Conservation (phyloP, 2,888 invertebrate genomes). For the Eulithis prunata region DNA sequence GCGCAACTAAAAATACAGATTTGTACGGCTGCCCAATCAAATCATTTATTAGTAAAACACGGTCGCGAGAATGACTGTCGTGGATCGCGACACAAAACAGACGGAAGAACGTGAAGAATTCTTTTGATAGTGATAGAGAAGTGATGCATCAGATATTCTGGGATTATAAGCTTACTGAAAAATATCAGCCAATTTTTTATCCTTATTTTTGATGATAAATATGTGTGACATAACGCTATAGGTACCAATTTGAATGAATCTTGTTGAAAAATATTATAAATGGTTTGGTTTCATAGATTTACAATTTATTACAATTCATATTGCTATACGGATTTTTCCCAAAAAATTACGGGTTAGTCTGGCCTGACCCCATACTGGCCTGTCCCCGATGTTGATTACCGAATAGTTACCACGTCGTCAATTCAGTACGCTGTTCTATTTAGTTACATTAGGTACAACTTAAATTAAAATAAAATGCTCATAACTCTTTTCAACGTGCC, state of each 20-base stretch:
- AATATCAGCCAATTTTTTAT: background rate
- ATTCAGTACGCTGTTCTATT: background rate
- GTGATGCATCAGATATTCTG: conserved; percentile 2
- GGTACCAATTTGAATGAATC: too few relatives aligned
- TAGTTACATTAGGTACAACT: background rate
- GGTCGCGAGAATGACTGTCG: conserved; percentile 30
- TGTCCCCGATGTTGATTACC: too few relatives aligned
- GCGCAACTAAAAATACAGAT: conserved; percentile 60
- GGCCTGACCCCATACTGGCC: too few relatives aligned
- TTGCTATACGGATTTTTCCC: too few relatives aligned
- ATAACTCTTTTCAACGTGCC: conserved; percentile 12
- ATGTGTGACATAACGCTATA: too few relatives aligned
- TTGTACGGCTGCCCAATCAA: conserved; percentile 60
- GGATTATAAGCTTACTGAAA: background rate
- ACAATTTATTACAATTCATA: too few relatives aligned
- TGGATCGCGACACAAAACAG: conserved; percentile 25
- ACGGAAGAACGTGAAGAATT: conserved; percentile 15
- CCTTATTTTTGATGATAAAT: too few relatives aligned
- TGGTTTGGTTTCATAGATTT: too few relatives aligned
- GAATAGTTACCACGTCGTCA: too few relatives aligned
- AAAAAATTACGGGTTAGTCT: too few relatives aligned
- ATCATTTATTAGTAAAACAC: conserved; percentile 56
- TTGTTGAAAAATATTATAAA: too few relatives aligned
- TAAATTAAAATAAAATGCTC: conserved; percentile 8
- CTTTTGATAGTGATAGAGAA: conserved; percentile 24